Evolutionary conservation across 2,888 invertebrate species (phyloP).

Genomic region (Tenthredo notha): DNA sequence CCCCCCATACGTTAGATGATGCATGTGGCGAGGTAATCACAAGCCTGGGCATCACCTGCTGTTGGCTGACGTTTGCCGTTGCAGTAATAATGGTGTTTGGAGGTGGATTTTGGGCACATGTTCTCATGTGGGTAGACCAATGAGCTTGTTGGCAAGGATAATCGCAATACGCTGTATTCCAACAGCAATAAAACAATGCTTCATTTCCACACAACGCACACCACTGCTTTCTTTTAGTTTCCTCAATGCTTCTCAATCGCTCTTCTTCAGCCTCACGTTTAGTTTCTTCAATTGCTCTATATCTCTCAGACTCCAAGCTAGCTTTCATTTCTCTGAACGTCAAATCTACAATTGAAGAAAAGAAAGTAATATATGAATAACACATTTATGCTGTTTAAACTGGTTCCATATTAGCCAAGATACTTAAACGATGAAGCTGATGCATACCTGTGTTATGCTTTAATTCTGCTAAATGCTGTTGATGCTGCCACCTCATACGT

Average conservation of each 20-base stretch:
- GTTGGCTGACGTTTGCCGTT: conserved; percentile 58
- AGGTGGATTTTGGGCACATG: conserved; percentile 80
- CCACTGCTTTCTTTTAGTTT: conserved; percentile 95
- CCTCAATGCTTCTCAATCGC: conserved; percentile 85
- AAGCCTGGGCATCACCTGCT: conserved; percentile 70
- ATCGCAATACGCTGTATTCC: conserved; percentile 97
- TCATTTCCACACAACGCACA: conserved; percentile 93
- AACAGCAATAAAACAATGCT: conserved; percentile 96
- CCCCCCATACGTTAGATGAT: conserved; percentile 59
- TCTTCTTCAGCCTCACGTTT: conserved; percentile 86
- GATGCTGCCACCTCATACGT: conserved; percentile 85
- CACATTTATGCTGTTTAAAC: conserved; percentile 6
- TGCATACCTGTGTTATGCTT: conserved; percentile 85
- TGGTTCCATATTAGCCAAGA: not conserved
- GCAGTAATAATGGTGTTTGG: conserved; percentile 59
- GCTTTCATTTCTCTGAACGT: conserved; percentile 85
- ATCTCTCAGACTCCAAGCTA: conserved; percentile 86
- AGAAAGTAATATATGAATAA: conserved; percentile 6
- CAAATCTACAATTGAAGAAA: conserved; percentile 80
- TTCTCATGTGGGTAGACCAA: conserved; percentile 88
- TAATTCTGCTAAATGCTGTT: conserved; percentile 87
- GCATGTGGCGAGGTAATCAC: conserved; percentile 62
- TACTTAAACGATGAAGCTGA: conserved; percentile 57
- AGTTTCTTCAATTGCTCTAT: conserved; percentile 83
- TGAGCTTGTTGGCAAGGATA: conserved; percentile 93